Base-by-base conservation (phyloP, 2,797 vertebrate species). In the Enteromius unitaeniatus region DNA sequence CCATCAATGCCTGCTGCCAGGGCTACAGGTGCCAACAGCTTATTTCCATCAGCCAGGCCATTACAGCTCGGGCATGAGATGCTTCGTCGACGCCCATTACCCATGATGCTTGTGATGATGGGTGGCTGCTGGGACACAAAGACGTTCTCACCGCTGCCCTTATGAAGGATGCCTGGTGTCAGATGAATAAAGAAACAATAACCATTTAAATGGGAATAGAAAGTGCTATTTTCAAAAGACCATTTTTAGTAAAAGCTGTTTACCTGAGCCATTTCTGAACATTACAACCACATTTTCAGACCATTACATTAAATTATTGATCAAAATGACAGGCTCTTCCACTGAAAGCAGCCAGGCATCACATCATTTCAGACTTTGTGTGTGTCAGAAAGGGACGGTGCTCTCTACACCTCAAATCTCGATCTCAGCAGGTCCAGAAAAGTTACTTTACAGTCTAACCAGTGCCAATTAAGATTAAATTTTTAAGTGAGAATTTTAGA, bases 31-130 rank as follows among this genome's bases (percentile, higher is more conserved):
- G 98, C 98, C 91, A 99, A 91, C 83, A 99, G 95, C 89, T 99
- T 99, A 94, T 99, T 99, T 88, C 98, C 97, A 72, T 99, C 98
- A 0, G 98, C 98, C 7, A 99, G 95, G 53, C 98, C 98, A 0
- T 99, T 99, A 90, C 98, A 99, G 94, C 98, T 99, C 15, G 98
- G 98, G 88, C 98, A 99, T 45, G 98, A 99, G 87, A 99, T 99
- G 88, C 98, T 99, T 82, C 98, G 96, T 9, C 98, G 94, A 7
- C 98, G 96, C 45, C 98, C 98, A 0, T 99, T 99, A 31, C 98
- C 98, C 98, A 99, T 99, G 88, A 98, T 89, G 93, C 98, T 99
- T 77, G 94, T 97, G 92, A 99, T 97, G 87, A 99, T 97, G 37
- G 97, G 96, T 0, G 98, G 98, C 94, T 99, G 98, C 93, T 99